These are phyloP conservation scores for Heterodera schachtii DNA, from an alignment of 1,140 invertebrate species.

Conservation along the genomic window DNA sequence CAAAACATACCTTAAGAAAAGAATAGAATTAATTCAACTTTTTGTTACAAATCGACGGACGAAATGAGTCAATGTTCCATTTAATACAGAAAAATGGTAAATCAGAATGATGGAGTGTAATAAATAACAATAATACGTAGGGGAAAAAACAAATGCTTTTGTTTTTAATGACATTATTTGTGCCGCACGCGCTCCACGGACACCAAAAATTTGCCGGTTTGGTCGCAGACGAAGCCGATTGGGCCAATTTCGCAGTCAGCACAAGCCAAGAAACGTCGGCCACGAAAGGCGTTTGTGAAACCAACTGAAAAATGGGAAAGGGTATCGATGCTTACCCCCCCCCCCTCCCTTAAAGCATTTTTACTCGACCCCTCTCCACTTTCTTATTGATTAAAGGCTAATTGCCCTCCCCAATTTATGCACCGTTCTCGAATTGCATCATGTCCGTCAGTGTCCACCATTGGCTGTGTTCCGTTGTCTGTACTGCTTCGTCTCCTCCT, in stretches of 20 bases:
- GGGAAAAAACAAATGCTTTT: no score
- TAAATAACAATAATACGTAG: no score
- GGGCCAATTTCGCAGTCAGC: constrained; percentile 46
- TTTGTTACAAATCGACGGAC: no score
- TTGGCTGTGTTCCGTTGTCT: constrained; percentile 18
- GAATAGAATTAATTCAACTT: no score
- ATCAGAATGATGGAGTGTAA: no score
- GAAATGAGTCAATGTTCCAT: no score
- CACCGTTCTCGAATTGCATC: constrained; percentile 41
- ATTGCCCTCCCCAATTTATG: not conserved
- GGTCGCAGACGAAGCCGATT: constrained; percentile 35
- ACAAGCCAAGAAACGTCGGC: constrained; percentile 41
- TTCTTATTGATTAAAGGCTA: not conserved
- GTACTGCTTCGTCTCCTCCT: not conserved
- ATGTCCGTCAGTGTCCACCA: constrained; percentile 41
- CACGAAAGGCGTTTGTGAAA: constrained; percentile 35
- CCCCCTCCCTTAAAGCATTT: not conserved
- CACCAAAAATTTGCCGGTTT: constrained; percentile 25
- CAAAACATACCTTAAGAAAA: no score
- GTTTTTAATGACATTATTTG: constrained; percentile 1
- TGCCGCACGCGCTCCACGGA: constrained; percentile 32
- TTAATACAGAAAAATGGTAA: no score
- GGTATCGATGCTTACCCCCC: no score
- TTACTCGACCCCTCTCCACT: not conserved
- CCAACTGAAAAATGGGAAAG: constrained; percentile 24